phyloP scores from a whole-genome alignment of 2,113 vertebrate species.

The Elephas maximus region DNA sequence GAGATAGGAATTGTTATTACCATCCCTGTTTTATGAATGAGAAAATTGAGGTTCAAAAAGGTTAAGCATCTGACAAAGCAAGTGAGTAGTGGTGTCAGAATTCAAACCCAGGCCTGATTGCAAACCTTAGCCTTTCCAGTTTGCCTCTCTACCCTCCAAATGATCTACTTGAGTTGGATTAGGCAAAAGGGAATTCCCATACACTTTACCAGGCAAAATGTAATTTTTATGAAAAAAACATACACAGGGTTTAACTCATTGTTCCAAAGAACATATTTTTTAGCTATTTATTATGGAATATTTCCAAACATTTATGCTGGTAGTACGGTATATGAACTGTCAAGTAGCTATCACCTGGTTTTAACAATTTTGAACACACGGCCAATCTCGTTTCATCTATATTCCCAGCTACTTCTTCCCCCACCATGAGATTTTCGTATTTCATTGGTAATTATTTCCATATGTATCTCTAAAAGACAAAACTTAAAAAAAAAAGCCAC shows the following conservation, averaged over 20 bases:
- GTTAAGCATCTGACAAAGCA: background rate
- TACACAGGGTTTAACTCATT: background rate
- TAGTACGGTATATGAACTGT: background rate
- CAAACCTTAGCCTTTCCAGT: background rate
- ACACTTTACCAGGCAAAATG: conserved; percentile 17
- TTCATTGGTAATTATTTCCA: background rate
- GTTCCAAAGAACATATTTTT: conserved; percentile 23
- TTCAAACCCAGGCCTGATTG: background rate
- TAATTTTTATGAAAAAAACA: conserved; percentile 40
- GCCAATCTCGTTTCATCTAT: conserved; percentile 26
- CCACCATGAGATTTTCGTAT: conserved; percentile 24
- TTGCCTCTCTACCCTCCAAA: background rate
- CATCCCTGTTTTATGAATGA: background rate
- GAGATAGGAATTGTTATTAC: background rate
- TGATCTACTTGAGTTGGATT: background rate
- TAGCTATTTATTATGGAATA: conserved; percentile 11
- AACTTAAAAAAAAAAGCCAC: background rate
- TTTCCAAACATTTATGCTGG: conserved; percentile 20
- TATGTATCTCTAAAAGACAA: conserved; percentile 56
- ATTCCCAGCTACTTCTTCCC: conserved; percentile 27
- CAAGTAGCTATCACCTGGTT: background rate
- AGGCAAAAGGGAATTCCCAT: conserved; percentile 10
- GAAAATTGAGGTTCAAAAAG: conserved; percentile 51
- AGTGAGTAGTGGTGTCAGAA: background rate
- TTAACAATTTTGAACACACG: conserved; percentile 20